Evolutionary conservation across 2,888 invertebrate genomes (phyloP).

Genomic region (Chalcis sispes): DNA sequence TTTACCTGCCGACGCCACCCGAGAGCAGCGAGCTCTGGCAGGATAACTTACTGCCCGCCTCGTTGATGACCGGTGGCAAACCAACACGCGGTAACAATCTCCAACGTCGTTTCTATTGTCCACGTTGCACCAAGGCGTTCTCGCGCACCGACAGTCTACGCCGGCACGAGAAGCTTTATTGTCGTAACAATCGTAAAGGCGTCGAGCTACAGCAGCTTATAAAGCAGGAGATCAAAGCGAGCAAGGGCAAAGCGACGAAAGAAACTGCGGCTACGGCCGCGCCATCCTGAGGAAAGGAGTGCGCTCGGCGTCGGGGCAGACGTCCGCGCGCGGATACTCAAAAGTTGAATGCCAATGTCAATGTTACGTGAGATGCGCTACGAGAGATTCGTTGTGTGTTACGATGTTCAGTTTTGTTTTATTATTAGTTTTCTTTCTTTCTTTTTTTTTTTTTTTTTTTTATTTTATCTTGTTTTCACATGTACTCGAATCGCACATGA

Average conservation of each 20-base stretch:
- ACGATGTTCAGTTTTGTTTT: too few relatives aligned
- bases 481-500: too few relatives aligned
- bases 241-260: neutral
- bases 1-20: slow-evolving; percentile 53
- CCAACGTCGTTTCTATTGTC: slow-evolving; percentile 52
- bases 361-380: neutral
- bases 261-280: slow-evolving; percentile 18
- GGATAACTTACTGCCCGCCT: slow-evolving; percentile 37
- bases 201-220: slow-evolving; percentile 6
- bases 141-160: slow-evolving; percentile 68
- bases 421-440: neutral
- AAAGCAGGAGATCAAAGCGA: neutral
- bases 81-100: neutral
- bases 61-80: neutral
- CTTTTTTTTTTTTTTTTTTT: neutral
- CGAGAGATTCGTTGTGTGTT: too few relatives aligned
- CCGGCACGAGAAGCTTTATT: slow-evolving; percentile 69
- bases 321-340: slow-evolving; percentile 22
- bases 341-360: neutral
- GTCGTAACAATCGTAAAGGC: slow-evolving; percentile 61
- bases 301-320: slow-evolving; percentile 39
- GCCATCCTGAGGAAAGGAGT: slow-evolving; percentile 47
- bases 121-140: slow-evolving; percentile 65
- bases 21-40: slow-evolving; percentile 58
- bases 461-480: neutral